Base-by-base conservation (phyloP, 2,113 vertebrate species). In the Tachycineta bicolor region DNA sequence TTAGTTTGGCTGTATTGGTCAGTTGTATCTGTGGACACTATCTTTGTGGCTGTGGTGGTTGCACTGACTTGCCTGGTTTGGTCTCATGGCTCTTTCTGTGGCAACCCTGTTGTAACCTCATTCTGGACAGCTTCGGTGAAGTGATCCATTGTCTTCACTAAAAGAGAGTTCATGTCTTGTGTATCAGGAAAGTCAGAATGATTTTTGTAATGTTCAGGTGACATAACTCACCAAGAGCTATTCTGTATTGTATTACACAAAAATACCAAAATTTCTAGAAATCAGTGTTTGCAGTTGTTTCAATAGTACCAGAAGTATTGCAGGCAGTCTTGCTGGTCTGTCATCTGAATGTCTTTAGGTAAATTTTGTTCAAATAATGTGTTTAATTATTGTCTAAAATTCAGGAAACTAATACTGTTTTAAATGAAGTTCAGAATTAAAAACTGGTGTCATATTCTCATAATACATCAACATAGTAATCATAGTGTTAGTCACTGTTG, bases 11-110 rank as follows among this genome's bases (percentile, higher is more conserved):
- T 85, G 34, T 69, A 2, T 56, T 69, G 77, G 11, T 65, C 46
- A 34, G 7, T 47, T 79, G 9, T 55, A 11, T 60, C 28, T 87
- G 28, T 75, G 59, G 24, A 29, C 22, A 10, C 3, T 34, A 1
- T 15, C 12, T 31, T 25, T 58, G 28, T 59, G n/a, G 34, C 59
- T 81, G 11, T 43, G 37, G 28, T 41, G 59, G 5, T 28, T 47
- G 34, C 39, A 14, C 25, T 60, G 47, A 58, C n/a, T 50, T 19
- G 23, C 0, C 14, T 55, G 2, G 1, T n/a, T 84, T 2, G 3
- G 31, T 89, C 49, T 86, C 23, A 16, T 0, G 2, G n/a, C 56
- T 64, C 10, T 75, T 82, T 18, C 33, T 63, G 23, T 46, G 55
- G 34, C 56, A 63, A 0, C 21, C 2, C 41, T 34, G 1, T 64